A percentile compares a stretch with the other conserved stretches of the same genome.
These are phyloP conservation scores for Clangula hyemalis DNA, from an alignment of 2,797 vertebrate species.

Conservation along the genomic window DNA sequence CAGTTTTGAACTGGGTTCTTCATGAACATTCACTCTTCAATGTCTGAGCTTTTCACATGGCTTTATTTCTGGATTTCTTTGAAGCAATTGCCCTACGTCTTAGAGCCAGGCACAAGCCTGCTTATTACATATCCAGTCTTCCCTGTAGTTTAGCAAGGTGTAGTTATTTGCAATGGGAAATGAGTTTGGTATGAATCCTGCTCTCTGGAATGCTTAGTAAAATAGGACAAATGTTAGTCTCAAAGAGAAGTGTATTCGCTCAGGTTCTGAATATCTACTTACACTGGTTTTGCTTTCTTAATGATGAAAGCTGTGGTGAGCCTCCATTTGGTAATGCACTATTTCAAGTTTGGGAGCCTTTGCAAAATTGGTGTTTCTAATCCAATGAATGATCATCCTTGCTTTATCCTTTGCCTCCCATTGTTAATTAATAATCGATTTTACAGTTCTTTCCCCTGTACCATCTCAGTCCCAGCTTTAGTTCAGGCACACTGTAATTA, in stretches of 20 bases:
- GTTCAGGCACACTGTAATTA: background rate
- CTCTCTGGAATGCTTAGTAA: background rate
- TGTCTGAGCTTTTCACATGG: accelerated
- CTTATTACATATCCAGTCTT: background rate
- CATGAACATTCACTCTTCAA: background rate
- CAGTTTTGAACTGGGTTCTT: background rate
- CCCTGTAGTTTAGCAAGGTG: background rate
- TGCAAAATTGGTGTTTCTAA: background rate
- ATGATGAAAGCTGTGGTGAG: background rate
- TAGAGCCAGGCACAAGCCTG: background rate
- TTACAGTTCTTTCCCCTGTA: background rate
- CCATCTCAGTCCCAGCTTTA: background rate
- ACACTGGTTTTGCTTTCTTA: background rate
- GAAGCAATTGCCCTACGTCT: background rate
- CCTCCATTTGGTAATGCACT: background rate
- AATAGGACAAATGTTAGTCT: background rate
- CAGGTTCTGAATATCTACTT: background rate
- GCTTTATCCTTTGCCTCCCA: background rate
- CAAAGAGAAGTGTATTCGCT: background rate
- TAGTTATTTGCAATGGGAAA: background rate
- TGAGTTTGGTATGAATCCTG: background rate
- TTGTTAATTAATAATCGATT: background rate
- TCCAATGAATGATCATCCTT: background rate
- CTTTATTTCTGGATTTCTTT: background rate
- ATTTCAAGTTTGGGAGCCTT: background rate